Conservation (phyloP, 1,140 invertebrate genomes). For the Tetragonula clypearis region DNA sequence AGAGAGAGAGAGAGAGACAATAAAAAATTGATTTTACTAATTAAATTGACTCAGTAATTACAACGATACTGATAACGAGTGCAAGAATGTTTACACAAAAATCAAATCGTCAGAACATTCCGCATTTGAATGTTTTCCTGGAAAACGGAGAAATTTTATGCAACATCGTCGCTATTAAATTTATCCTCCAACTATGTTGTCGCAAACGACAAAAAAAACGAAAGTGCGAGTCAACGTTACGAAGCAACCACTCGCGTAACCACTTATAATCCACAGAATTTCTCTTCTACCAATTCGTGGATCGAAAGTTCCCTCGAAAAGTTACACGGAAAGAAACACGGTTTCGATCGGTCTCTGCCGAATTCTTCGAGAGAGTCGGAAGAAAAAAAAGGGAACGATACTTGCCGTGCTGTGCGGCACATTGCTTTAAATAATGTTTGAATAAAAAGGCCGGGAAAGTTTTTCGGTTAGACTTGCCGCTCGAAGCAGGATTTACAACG, state of each 20-base stretch:
- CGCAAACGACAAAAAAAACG: no score
- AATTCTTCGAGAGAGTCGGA: not conserved
- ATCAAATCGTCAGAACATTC: no score
- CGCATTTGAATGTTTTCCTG: no score
- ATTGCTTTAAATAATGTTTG: slow-evolving; percentile 37
- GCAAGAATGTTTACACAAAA: no score
- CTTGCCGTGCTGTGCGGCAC: not conserved
- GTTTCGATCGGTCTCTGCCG: not conserved
- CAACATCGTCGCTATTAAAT: no score
- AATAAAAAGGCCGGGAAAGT: slow-evolving; percentile 39
- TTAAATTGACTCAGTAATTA: no score
- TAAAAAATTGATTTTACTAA: no score
- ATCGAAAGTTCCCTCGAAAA: not conserved
- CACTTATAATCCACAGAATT: not conserved
- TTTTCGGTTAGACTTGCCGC: slow-evolving; percentile 34
- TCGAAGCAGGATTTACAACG: slow-evolving; percentile 42
- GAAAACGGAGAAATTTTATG: no score
- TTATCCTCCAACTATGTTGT: no score
- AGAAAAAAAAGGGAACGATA: not conserved
- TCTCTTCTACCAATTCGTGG: not conserved
- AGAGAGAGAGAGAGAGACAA: no score
- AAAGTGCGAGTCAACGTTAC: no score
- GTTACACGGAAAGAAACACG: not conserved
- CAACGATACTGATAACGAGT: no score
- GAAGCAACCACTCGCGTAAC: not conserved